Base-by-base conservation (phyloP, 2,888 invertebrate species). In the Isoperla grammatica region DNA sequence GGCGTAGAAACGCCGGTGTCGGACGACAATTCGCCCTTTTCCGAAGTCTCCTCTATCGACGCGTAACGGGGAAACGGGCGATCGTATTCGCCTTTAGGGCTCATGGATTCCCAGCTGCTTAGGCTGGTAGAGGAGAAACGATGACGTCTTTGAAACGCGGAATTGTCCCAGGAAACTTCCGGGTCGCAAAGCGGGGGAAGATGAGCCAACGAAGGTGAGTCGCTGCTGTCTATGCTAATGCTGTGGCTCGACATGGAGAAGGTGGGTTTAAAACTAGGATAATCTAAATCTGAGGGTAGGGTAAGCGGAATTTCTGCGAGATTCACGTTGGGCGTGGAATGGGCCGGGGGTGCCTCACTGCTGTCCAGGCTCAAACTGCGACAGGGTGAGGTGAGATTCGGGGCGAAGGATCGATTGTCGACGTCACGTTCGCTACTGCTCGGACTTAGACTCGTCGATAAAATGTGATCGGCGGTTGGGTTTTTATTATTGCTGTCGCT, bases 101-200 rank as follows among this genome's bases (percentile, higher is more conserved):
- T 43, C 60, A 57, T 11, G 15, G 60, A 57, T 37, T 63, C 62
- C 62, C 62, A 63, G 17, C 62, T 60, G 48, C 62, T 60, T 3
- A 63, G 12, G 5, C 62, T 63, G 2, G 62, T 62, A 9, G 62
- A 62, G n/a, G 62, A 60, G 39, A 55, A 12, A n/a, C 62, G 48
- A 43, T 40, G 42, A 40, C n/a, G 42, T 40, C 42, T 12, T 12
- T 40, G 42, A 40, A 5, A 13, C 13, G 15, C 13, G 15, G 45
- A 17, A 3, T 15, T 3, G 17, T 45, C 45, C 45, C 45, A 45
- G 4, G 45, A 17, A 5, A 45, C 17, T 5, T 45, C 17, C 17
- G 45, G 11, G 2, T 5, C 11, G 45, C 17, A 19, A 2, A 6
- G 15, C 29, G 29, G 29, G 8, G 29, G 29, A 8, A 6, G 29